Evolutionary conservation across 2,888 invertebrate genomes (phyloP), one percentile per base, ranked within the genome.

Genomic region (Empis livida): DNA sequence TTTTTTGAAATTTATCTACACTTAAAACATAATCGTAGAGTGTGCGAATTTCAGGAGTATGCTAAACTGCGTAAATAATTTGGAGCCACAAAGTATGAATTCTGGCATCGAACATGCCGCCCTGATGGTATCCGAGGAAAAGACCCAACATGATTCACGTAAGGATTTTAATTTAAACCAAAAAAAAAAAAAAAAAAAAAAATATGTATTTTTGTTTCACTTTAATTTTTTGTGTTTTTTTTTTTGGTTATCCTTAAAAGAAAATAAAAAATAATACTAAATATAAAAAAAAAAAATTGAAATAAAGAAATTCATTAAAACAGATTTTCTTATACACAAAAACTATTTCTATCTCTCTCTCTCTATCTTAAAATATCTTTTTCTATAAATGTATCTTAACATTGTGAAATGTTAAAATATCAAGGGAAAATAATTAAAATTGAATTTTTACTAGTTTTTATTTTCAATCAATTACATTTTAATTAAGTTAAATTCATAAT

Each of bases 31-130:
- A 71, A 70, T 68, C 70, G 68, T 70, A 71, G 70, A 70, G 71
- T 71, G 71, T 72, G 66, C 69, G 69, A 68, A 78, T 82, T 81
- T 67, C 80, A 82, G 82, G 81, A 90, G 89, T 81, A 89, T 90
- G 88, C 82, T 89, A 81, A 90, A 90, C 83, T 89, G 89, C 79
- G 88, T 89, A 74, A 90, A 90, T 79, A 85, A 86, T 67, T 78
- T 88, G 76, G 89, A 90, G 74, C 88, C 86, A 68, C 87, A 86
- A 76, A 69, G 69, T 65, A 79, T 88, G 74, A 87, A 86, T 65
- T 82, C 82, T 63, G 73, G 74, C 62, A 78, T 80, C 67, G 83
- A 84, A 74, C 81, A 81, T 70, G 80, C 82, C 70, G 82, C 82
- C 68, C 76, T 84, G 71, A 81, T 82, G 74, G 76, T 80, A 71